Evolutionary conservation across 2,888 invertebrate species (phyloP).

Genomic region (Pardosa pseudoannulata): DNA sequence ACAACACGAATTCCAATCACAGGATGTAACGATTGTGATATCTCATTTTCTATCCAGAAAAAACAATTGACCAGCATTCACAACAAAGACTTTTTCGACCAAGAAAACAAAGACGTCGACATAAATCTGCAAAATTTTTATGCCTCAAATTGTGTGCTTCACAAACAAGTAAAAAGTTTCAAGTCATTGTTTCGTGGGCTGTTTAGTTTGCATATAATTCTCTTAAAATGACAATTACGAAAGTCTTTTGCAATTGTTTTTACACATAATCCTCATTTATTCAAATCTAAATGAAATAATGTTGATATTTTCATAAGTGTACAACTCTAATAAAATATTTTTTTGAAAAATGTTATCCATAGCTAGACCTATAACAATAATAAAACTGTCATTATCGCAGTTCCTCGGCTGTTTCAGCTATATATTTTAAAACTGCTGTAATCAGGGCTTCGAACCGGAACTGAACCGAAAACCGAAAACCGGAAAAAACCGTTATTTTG

Average conservation of each 20-base stretch:
- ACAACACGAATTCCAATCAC: neutral
- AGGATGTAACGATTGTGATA: neutral
- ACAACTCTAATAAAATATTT: no score
- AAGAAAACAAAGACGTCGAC: neutral
- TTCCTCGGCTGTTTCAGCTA: no score
- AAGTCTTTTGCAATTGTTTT: neutral
- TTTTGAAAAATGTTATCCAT: no score
- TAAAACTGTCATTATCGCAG: no score
- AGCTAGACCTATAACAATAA: no score
- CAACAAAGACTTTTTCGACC: neutral
- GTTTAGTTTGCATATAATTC: neutral
- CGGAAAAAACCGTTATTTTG: no score
- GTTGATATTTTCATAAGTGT: no score
- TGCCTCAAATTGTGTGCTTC: neutral
- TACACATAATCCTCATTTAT: no score
- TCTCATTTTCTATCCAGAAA: neutral
- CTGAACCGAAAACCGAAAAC: no score
- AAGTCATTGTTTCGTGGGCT: neutral
- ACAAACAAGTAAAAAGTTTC: neutral
- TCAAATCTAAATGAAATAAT: no score
- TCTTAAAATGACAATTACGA: neutral
- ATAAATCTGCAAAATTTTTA: neutral
- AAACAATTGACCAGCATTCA: neutral
- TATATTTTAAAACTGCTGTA: no score
- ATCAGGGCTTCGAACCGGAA: no score